These are phyloP conservation scores for Rhopalosiphum maidis DNA, from an alignment of 1,140 invertebrate genomes.

Conservation along the genomic window DNA sequence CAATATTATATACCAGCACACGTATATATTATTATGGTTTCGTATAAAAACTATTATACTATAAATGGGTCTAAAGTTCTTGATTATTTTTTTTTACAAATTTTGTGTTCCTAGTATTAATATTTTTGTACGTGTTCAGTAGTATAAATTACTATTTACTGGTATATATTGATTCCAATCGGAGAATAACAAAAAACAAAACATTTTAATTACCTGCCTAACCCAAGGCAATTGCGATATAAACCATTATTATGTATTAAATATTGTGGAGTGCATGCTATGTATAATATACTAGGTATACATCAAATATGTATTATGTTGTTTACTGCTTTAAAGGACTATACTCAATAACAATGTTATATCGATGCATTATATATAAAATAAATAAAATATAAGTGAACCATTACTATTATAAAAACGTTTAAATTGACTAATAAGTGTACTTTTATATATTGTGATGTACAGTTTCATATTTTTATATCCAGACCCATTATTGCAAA, in stretches of 20 bases:
- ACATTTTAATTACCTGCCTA: background rate
- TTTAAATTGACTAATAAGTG: background rate
- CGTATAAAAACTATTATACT: background rate
- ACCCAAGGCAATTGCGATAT: background rate
- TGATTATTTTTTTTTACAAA: background rate
- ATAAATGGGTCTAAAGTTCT: background rate
- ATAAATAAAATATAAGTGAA: background rate
- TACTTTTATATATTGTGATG: background rate
- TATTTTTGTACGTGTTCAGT: slow-evolving; percentile 9
- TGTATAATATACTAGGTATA: background rate
- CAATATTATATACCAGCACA: slow-evolving; percentile 15
- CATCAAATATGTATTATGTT: too few relatives aligned
- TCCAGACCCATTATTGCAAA: background rate
- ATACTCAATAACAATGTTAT: background rate
- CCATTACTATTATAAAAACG: background rate
- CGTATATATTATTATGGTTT: background rate
- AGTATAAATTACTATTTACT: background rate
- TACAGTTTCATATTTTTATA: background rate
- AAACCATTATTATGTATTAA: background rate
- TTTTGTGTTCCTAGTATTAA: background rate
- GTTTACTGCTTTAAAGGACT: background rate
- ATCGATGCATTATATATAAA: background rate
- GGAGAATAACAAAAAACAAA: slow-evolving; percentile 13
- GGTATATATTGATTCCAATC: background rate
- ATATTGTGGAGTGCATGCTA: background rate